Base-by-base conservation (phyloP, 1,140 invertebrate genomes). In the Myzus persicae region DNA sequence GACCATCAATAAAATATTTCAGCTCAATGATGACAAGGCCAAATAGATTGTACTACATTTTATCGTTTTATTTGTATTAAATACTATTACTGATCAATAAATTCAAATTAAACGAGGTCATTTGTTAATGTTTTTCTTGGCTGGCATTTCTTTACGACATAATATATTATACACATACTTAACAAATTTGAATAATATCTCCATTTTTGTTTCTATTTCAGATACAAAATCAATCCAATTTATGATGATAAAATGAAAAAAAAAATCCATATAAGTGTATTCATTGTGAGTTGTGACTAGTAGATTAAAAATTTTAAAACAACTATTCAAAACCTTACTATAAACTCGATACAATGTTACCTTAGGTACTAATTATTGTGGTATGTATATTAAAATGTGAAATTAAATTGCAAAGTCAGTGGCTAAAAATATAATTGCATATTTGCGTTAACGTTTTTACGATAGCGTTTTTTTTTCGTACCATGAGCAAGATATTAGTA, bases 1-100 rank as follows among this genome's bases (percentile, higher is more conserved):
- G 42, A 44, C 31, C 84, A 85, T 31, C 84, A 85, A 85, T 85
- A 85, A 85, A 85, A 85, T n/a, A n/a, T 85, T 85, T 85, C 40
- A 26, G 24, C 22, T 26, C 40, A 40, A 40, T 42, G 38, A 85
- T 11, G 24, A 11, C 82, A 42, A 85, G 82, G 82, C 24, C 82
- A 42, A 85, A 85, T 85, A 85, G 40, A 85, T 85, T 85, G 38
- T 42, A 31, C 38, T 85, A 85, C 38, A 42, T 85, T 42, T 42
- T 85, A 85, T 85, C 24, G 26, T 42, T 85, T 42, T 42, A 85
- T 42, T 85, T 85, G 82, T 85, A 42, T 85, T 42, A 85, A 11
- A 40, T 85, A 42, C 81, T 82, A 82, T 38, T 82, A 42, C 40
- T 85, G 38, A 85, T 85, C 82, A 85, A 85, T 42, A 42, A 85